Evolutionary conservation across 2,113 vertebrate genomes (phyloP).

Genomic region (Hirundichthys speculiger): DNA sequence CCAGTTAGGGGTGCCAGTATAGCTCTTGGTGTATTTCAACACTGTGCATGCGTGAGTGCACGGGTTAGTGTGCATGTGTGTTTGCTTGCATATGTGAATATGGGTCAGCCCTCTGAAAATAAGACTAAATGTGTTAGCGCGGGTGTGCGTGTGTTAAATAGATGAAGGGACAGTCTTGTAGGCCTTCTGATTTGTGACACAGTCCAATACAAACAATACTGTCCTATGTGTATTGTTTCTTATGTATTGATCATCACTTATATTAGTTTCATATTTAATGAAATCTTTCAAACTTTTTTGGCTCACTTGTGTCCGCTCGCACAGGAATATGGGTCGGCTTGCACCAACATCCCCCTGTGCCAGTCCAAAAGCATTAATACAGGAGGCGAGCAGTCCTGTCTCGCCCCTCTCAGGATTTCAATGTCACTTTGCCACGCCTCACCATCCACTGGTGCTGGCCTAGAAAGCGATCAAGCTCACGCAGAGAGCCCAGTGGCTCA

Average conservation of each 20-base stretch:
- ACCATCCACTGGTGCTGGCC: conserved; percentile 63
- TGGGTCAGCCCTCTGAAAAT: conserved; percentile 58
- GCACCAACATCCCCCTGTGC: conserved; percentile 1
- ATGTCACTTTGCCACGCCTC: conserved; percentile 70
- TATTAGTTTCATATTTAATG: background rate
- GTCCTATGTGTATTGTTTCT: conserved; percentile 27
- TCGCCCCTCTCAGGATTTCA: conserved; percentile 67
- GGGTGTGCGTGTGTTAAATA: conserved; percentile 1
- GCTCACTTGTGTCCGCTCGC: background rate
- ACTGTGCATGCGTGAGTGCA: conserved; percentile 27
- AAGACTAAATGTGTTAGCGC: conserved; percentile 29
- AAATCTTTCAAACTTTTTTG: conserved; percentile 6
- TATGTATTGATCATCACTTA: conserved; percentile 15
- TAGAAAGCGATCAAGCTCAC: conserved; percentile 59
- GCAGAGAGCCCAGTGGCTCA: conserved; percentile 30
- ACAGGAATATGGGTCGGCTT: conserved; percentile 46
- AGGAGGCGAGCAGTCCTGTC: conserved; percentile 29
- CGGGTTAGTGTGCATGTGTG: conserved; percentile 32
- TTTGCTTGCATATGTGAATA: conserved; percentile 38
- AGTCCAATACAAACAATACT: conserved; percentile 50
- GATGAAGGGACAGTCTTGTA: conserved; percentile 10
- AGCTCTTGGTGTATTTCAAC: conserved; percentile 68
- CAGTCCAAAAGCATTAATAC: conserved; percentile 21
- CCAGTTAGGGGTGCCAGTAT: conserved; percentile 77
- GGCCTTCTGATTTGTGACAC: conserved; percentile 35